Evolutionary conservation across 2,797 vertebrate species (phyloP), one percentile per base, ranked within the genome.

Genomic region (Lepus townsendii): DNA sequence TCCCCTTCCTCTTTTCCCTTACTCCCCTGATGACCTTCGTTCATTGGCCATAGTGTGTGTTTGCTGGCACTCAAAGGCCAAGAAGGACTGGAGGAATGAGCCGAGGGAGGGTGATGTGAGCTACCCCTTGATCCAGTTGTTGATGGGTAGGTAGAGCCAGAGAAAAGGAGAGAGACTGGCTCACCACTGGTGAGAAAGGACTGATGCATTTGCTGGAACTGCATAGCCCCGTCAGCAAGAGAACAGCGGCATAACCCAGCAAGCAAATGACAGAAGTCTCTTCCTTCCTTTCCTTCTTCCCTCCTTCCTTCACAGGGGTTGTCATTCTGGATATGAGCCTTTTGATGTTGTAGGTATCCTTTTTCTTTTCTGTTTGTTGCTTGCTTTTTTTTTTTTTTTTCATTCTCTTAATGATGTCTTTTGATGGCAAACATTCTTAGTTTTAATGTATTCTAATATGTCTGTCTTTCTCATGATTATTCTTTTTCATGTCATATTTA

Each of bases 401-500:
- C 3, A 16, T 50, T 63, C 17, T 84, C 19, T 83, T 83, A 32
- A 57, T 63, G 76, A 16, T 54, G 13, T 69, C 42, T 93, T 77
- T 95, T 60, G 52, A 88, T 80, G 42, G 52, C n/a, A 65, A 60
- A 79, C 7, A 38, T 69, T 88, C 50, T 78, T 76, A 86, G 54
- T 92, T 90, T 94, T 90, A 78, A 57, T 75, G n/a, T 73, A 62
- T 83, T 79, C n/a, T 72, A 76, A 20, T 54, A 32, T 75, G 5
- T 80, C 17, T 63, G 38, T 88, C n/a, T 91, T 71, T 20, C 35
- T 85, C 69, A 78, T 22, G n/a, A 83, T 90, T 57, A 6, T 52
- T 88, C 11, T 24, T 24, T 90, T 38, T 83, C 60, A 42, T 86
- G 35, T 62, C 27, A 69, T 47, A 24, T 60, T 68, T 73, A 73